phyloP scores from a whole-genome alignment of 2,113 vertebrate species.

The Callospermophilus lateralis region DNA sequence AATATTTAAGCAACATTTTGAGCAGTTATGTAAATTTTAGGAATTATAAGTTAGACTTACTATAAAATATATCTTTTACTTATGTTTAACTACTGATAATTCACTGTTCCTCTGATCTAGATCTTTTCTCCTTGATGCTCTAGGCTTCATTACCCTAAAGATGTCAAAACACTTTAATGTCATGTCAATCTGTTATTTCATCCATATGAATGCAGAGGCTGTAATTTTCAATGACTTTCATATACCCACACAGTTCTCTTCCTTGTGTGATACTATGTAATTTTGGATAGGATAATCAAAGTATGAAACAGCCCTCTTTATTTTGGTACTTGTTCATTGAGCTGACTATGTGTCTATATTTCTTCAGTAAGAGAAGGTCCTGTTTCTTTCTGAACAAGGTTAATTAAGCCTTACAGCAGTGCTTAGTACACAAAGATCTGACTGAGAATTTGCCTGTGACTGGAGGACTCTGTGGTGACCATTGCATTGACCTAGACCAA shows the following conservation, averaged over 20 bases:
- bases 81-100: not conserved
- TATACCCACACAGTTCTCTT: not conserved
- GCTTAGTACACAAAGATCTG: slow-evolving; percentile 64
- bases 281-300: not conserved
- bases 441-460: slow-evolving; percentile 72
- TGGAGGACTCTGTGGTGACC: slow-evolving; percentile 70
- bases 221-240: not conserved
- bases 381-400: slow-evolving; percentile 82
- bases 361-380: slow-evolving; percentile 71
- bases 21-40: slow-evolving; percentile 24
- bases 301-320: not conserved
- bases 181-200: not conserved
- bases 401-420: slow-evolving; percentile 84
- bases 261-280: not conserved
- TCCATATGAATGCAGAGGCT: not conserved
- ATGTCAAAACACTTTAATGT: slow-evolving; percentile 5
- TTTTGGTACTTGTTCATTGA: slow-evolving; percentile 13
- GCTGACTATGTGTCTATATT: not conserved
- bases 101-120: not conserved
- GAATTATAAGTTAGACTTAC: not conserved
- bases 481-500: not conserved
- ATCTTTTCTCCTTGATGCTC: not conserved
- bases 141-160: slow-evolving; percentile 46
- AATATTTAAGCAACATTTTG: slow-evolving; percentile 44
- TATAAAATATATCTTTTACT: not conserved